Base-by-base conservation (phyloP, 2,888 invertebrate species). In the Eumerus sabulonum region DNA sequence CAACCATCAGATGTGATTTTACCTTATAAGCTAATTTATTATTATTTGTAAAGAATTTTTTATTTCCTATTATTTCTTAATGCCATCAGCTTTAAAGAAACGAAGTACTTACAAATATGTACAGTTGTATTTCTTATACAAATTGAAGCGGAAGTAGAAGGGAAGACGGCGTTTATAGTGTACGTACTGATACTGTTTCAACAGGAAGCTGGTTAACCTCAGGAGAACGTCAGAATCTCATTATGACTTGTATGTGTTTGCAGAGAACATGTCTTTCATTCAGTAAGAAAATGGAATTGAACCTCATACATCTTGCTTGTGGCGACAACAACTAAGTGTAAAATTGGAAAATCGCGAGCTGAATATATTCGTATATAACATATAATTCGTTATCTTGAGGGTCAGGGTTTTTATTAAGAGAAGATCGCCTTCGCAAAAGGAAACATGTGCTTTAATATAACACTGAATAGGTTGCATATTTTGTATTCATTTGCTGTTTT, bases 331-430 rank as follows among this genome's bases (percentile, higher is more conserved):
- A n/a, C n/a, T n/a, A n/a, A n/a, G n/a, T n/a, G n/a, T n/a, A n/a
- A n/a, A n/a, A n/a, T n/a, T n/a, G n/a, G n/a, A n/a, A n/a, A n/a
- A n/a, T n/a, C n/a, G n/a, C n/a, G n/a, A n/a, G n/a, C n/a, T n/a
- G n/a, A n/a, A n/a, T n/a, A n/a, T n/a, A n/a, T n/a, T n/a, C n/a
- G n/a, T n/a, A n/a, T n/a, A n/a, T n/a, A n/a, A n/a, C n/a, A n/a
- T n/a, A n/a, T n/a, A n/a, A n/a, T n/a, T n/a, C n/a, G n/a, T n/a
- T 77, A 72, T 72, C 72, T 77, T 77, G 53, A 67, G 27, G 9
- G 51, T 2, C 36, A 57, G 40, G 56, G 47, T 48, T 57, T 13
- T 47, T 12, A 57, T 48, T 48, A 44, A 47, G 38, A 14, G 45
- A 16, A 57, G 40, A 54, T 27, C 59, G 72, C 77, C 62, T 72